Evolutionary conservation across 2,113 vertebrate species (phyloP), one percentile per base, ranked within the genome.

Genomic region (Strix uralensis): DNA sequence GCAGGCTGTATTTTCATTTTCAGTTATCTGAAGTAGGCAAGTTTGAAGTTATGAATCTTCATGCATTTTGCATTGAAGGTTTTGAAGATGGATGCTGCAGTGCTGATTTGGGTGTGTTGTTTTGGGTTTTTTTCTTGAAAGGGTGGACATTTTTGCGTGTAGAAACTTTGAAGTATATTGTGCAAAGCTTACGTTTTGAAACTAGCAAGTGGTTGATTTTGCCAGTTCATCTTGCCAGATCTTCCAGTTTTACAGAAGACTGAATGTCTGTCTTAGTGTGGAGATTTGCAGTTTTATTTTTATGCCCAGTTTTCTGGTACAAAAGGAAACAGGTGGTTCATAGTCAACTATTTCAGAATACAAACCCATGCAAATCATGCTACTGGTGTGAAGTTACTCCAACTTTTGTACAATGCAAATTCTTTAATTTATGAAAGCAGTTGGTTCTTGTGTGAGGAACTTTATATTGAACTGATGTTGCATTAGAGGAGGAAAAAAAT

Each of bases 321-420:
- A 80, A 82, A 95, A 72, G 44, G 47, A 74, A 83, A 44, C 19
- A 11, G 49, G 44, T 84, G 34, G 57, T 89, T 95, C 11, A 4
- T 32, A 86, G 57, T 62, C 51, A 87, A 1, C 44, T 77, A 14
- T 81, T 92, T 81, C 36, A 40, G 55, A 83, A 88, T 83, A 90
- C 23, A 88, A 77, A 94, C 10, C 38, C 49, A 90, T 96, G 83
- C 88, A 97, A 92, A 94, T 85, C 8, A 22, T 21, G 55, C 34
- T 86, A 36, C 14, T 81, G 40, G 19, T 95, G 73, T 91, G 91
- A 95, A 91, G 74, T 87, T 89, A 79, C 44, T 94, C 88, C 88
- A 96, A 2, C 67, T 92, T 51, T 38, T 88, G 57, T 58, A n/a
- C 73, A 72, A 92, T 90, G 93, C 78, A 90, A 85, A 93, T 96